Evolutionary conservation across 2,888 invertebrate species (phyloP).

Genomic region (Dynastes tityus): DNA sequence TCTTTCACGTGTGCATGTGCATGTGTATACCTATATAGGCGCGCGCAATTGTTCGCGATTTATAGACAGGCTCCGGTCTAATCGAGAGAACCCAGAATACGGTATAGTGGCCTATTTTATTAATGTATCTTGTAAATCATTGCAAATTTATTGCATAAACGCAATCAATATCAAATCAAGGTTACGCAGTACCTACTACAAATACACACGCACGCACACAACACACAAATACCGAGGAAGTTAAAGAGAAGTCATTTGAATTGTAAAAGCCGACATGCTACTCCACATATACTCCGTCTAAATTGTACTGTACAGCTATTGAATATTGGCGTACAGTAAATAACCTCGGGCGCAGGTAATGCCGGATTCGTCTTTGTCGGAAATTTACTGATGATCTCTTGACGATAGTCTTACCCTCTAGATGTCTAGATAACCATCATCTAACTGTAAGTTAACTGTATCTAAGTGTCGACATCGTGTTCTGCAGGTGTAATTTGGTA

Average conservation of each 20-base stretch:
- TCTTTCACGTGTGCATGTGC: constrained; percentile 26
- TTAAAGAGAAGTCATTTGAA: constrained; percentile 32
- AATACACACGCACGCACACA: background rate
- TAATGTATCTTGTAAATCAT: constrained; percentile 49
- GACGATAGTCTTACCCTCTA: too few species aligned
- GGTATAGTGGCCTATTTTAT: constrained; percentile 53
- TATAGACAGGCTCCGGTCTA: constrained; percentile 49
- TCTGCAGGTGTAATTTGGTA: too few species aligned
- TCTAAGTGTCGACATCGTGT: too few species aligned
- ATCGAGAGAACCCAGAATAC: constrained; percentile 50
- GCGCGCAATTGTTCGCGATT: constrained; percentile 50
- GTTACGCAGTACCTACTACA: constrained; percentile 21
- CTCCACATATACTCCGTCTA: constrained; percentile 22
- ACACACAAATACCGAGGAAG: background rate
- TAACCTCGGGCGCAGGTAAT: too few species aligned
- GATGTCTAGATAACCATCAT: too few species aligned
- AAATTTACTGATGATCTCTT: too few species aligned
- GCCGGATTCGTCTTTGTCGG: too few species aligned
- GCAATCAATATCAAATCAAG: constrained; percentile 51
- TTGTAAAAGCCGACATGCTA: constrained; percentile 33
- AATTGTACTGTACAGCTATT: background rate
- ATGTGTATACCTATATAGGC: background rate
- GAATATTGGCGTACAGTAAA: background rate
- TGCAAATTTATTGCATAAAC: constrained; percentile 50
- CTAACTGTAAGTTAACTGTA: too few species aligned